Base-by-base conservation (phyloP, 2,797 vertebrate genomes). In the Ambastaia sidthimunki region DNA sequence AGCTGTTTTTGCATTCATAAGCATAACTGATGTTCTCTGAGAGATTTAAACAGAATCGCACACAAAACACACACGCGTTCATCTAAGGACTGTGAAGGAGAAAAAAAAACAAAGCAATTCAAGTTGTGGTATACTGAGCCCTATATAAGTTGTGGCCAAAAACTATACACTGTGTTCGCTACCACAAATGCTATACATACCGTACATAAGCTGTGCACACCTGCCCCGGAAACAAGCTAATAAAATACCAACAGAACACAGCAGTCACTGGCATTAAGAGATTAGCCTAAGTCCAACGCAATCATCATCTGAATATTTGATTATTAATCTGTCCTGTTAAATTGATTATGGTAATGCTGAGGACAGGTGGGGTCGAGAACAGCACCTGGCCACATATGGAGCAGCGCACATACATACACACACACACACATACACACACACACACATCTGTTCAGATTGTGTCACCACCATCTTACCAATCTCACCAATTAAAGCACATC, bases 11-110 rank as follows among this genome's bases (percentile, higher is more conserved):
- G 91, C 92, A 92, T 92, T 92, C 93, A 93, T 93, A 92, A 93
- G 93, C 92, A 94, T 94, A 91, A 93, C 94, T 91, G 91, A 90
- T 91, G 87, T 92, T 92, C 91, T 93, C 94, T 94, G 94, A 94
- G 91, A 93, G 93, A 94, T 93, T 92, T 92, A 93, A 91, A 91
- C 92, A 92, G 93, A 94, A 44, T 66, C 48, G 91, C 90, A 91
- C 50, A 66, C 21, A 82, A 60, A 47, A 68, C 63, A 71, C 66
- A n/a, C 74, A 68, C 68, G 25, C 75, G 76, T n/a, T 60, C 75
- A 78, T 37, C 62, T 57, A 66, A 67, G 50, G 16, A 41, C 50
- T 48, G 12, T 55, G 59, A 50, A 28, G 67, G 59, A 13, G 52
- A n/a, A n/a, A n/a, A 65, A 19, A 70, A 44, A 65, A 69, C 16